These are phyloP conservation scores for Drosophila virilis DNA, from an alignment of 1,140 invertebrate genomes.

Conservation along the genomic window DNA sequence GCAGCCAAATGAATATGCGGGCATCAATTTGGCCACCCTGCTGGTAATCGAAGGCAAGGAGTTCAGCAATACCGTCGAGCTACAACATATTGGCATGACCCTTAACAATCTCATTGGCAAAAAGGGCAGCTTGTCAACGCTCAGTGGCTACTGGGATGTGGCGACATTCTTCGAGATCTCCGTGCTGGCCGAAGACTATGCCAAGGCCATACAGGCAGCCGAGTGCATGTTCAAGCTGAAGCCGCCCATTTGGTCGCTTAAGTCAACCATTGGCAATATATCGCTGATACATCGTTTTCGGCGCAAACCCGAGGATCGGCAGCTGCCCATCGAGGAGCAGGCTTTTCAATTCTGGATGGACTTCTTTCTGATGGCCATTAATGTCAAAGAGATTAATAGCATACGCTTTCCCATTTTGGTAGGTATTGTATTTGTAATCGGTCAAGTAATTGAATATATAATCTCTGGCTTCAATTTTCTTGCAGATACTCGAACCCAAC, in stretches of 20 bases:
- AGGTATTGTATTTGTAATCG: slow-evolving; percentile 2
- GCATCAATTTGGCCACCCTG: slow-evolving; percentile 99
- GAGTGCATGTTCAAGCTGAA: slow-evolving; percentile 99
- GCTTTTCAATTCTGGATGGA: slow-evolving; percentile 99
- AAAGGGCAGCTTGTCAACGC: slow-evolving; percentile 96
- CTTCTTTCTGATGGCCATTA: slow-evolving; percentile 97
- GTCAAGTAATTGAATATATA: not conserved
- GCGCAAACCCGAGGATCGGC: slow-evolving; percentile 90
- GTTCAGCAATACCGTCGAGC: slow-evolving; percentile 95
- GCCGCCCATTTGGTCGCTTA: slow-evolving; percentile 99
- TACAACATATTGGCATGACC: slow-evolving; percentile 94
- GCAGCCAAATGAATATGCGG: slow-evolving; percentile 99
- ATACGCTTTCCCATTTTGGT: slow-evolving; percentile 93
- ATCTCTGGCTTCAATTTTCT: slow-evolving; percentile 7
- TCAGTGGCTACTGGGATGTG: slow-evolving; percentile 99
- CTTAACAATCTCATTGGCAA: slow-evolving; percentile 99
- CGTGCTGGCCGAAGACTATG: slow-evolving; percentile 98
- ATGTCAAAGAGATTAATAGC: slow-evolving; percentile 88
- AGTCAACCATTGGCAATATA: slow-evolving; percentile 99
- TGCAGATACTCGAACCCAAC: slow-evolving; percentile 95
- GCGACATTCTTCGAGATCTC: slow-evolving; percentile 99
- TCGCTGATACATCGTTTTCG: slow-evolving; percentile 96
- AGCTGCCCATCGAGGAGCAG: slow-evolving; percentile 91
- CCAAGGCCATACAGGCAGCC: slow-evolving; percentile 98
- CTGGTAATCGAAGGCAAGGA: slow-evolving; percentile 99